These are phyloP conservation scores for Rhabdornis inornatus DNA, from an alignment of 2,113 vertebrate species.

Conservation along the genomic window DNA sequence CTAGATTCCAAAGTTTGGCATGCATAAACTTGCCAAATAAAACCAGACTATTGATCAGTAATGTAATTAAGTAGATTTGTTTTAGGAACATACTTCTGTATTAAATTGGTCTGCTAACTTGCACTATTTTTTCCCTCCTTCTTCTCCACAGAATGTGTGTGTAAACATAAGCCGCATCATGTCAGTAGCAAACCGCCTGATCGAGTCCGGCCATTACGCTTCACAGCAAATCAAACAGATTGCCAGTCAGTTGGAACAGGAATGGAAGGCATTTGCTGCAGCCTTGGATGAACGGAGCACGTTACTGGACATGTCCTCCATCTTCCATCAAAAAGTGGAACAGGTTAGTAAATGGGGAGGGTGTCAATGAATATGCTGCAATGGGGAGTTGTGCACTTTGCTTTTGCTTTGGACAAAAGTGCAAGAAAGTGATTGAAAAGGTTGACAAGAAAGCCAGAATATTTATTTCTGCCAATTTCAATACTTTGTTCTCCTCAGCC, in stretches of 20 bases:
- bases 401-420: neutral
- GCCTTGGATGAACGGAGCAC: slow-evolving; percentile 95
- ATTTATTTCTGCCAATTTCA: neutral
- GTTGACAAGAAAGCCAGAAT: neutral
- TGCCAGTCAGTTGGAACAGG: slow-evolving; percentile 92
- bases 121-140: neutral
- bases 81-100: neutral
- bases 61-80: neutral
- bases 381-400: neutral
- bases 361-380: neutral
- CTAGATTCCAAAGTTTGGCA: neutral
- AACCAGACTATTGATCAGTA: neutral
- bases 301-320: slow-evolving; percentile 92
- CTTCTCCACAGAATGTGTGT: slow-evolving; percentile 87
- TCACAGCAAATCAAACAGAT: slow-evolving; percentile 98
- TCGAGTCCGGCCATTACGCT: slow-evolving; percentile 95
- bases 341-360: slow-evolving; percentile 78
- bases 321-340: slow-evolving; percentile 96
- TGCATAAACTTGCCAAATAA: neutral
- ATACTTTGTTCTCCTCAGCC: neutral
- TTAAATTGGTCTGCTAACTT: neutral
- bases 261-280: slow-evolving; percentile 97
- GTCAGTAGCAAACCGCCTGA: slow-evolving; percentile 91
- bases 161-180: slow-evolving; percentile 99
- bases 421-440: neutral